Evolutionary conservation across 2,797 vertebrate genomes (phyloP).

Genomic region (Echeneis naucrates): DNA sequence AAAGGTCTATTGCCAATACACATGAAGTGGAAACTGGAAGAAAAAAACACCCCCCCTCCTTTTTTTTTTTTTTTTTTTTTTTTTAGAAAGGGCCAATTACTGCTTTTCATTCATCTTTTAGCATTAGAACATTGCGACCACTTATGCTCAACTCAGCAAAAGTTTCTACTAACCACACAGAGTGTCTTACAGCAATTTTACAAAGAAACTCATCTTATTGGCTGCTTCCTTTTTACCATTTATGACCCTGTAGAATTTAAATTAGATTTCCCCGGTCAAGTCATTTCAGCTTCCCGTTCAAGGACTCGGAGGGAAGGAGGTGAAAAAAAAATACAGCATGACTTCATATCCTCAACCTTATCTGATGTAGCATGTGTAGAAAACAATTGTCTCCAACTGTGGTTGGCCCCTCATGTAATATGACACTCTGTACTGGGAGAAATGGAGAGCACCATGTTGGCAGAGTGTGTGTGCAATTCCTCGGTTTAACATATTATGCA

Average conservation of each 20-base stretch:
- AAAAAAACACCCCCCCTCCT: background rate
- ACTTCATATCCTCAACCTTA: constrained; percentile 71
- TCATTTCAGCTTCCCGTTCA: constrained; percentile 48
- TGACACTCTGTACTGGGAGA: constrained; percentile 57
- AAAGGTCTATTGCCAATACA: background rate
- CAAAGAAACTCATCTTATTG: constrained; percentile 27
- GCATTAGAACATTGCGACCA: constrained; percentile 31
- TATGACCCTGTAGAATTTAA: constrained; percentile 34
- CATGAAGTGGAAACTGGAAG: background rate
- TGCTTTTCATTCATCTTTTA: constrained; percentile 4
- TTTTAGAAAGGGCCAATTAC: background rate
- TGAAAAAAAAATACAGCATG: constrained; percentile 59
- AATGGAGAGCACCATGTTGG: constrained; percentile 41
- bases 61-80: background rate
- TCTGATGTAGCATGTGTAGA: constrained; percentile 70
- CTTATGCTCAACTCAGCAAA: constrained; percentile 32
- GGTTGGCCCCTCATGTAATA: constrained; percentile 58
- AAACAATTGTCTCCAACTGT: constrained; percentile 75
- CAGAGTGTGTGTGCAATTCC: constrained; percentile 25
- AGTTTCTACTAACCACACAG: constrained; percentile 21
- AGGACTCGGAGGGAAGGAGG: constrained; percentile 50
- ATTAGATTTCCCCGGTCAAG: constrained; percentile 25
- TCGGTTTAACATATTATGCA: constrained; percentile 37
- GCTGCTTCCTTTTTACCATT: constrained; percentile 16
- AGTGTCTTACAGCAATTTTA: constrained; percentile 13